phyloP scores from a whole-genome alignment of 2,797 vertebrate species.

The Sus cebifrons region DNA sequence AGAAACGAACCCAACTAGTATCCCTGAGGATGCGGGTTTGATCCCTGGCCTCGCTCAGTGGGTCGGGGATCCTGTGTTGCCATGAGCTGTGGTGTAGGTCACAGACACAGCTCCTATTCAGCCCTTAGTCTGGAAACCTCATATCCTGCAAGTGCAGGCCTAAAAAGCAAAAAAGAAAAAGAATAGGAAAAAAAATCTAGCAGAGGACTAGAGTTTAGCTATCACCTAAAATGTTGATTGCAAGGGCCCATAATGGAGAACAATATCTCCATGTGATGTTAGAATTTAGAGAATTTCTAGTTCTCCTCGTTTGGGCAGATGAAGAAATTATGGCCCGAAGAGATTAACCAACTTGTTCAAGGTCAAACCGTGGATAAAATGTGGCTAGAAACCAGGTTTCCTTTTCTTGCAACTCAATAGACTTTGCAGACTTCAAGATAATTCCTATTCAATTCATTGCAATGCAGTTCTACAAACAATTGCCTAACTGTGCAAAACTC shows the following conservation, averaged over 20 bases:
- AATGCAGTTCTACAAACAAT: conserved; percentile 55
- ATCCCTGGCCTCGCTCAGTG: too few species aligned
- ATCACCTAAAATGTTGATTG: conserved; percentile 37
- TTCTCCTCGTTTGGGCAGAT: conserved; percentile 52
- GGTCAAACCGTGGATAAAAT: conserved; percentile 61
- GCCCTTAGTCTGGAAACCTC: too few species aligned
- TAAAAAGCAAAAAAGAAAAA: too few species aligned
- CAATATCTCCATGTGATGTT: not conserved
- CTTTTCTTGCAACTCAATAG: conserved; percentile 42
- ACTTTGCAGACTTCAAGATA: conserved; percentile 53
- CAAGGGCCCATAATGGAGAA: not conserved
- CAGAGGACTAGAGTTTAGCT: conserved; percentile 1
- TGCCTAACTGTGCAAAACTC: conserved; percentile 57
- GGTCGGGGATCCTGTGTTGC: too few species aligned
- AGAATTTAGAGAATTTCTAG: conserved; percentile 55
- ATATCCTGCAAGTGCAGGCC: too few species aligned
- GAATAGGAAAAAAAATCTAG: not conserved
- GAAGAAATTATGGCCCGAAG: conserved; percentile 46
- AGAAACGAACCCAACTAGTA: too few species aligned
- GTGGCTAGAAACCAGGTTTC: conserved; percentile 49
- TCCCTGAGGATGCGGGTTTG: too few species aligned
- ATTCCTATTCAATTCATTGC: conserved; percentile 49
- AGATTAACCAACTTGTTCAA: conserved; percentile 59
- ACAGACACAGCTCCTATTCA: too few species aligned
- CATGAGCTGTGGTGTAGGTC: too few species aligned